A percentile compares a stretch with the other conserved stretches of the same genome.
phyloP scores from a whole-genome alignment of 92 coral and sea anemone genomes.

The Porites cylindrica region DNA sequence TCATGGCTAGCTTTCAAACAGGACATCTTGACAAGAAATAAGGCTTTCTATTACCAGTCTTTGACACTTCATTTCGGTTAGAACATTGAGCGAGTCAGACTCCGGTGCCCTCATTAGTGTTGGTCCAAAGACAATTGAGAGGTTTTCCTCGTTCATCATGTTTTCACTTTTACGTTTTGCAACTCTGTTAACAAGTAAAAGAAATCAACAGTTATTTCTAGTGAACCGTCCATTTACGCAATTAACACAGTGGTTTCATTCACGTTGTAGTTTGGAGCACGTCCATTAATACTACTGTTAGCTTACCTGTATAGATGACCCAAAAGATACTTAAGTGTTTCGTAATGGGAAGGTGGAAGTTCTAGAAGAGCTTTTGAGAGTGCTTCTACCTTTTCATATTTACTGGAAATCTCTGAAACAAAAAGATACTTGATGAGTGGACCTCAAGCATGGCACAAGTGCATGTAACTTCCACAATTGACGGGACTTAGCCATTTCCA shows the following conservation, averaged over 20 bases:
- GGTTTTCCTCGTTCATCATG: conserved; percentile 98
- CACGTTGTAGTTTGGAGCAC: too few relatives aligned
- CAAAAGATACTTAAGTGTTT: conserved; percentile 89
- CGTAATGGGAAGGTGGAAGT: conserved; percentile 92
- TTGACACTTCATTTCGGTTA: conserved; percentile 84
- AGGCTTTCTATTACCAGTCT: conserved; percentile 87
- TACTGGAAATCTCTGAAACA: conserved; percentile 75
- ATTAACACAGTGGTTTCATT: not conserved
- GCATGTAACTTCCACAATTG: not conserved
- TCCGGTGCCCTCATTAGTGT: conserved; percentile 97
- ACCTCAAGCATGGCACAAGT: not conserved
- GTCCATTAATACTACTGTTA: not conserved
- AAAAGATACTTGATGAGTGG: not conserved
- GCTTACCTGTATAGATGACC: conserved; percentile 91
- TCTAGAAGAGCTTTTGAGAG: conserved; percentile 76
- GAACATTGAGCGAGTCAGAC: conserved; percentile 78
- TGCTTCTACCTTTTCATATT: conserved; percentile 73
- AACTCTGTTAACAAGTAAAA: conserved; percentile 61
- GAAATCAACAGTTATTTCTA: not conserved
- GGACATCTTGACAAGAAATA: conserved; percentile 82
- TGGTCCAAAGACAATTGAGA: conserved; percentile 96
- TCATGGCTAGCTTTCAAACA: conserved; percentile 70
- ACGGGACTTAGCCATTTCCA: not conserved
- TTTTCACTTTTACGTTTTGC: conserved; percentile 73
- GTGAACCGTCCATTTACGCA: too few relatives aligned